Evolutionary conservation across 2,888 invertebrate species (phyloP).

Genomic region (Pterostichus niger): DNA sequence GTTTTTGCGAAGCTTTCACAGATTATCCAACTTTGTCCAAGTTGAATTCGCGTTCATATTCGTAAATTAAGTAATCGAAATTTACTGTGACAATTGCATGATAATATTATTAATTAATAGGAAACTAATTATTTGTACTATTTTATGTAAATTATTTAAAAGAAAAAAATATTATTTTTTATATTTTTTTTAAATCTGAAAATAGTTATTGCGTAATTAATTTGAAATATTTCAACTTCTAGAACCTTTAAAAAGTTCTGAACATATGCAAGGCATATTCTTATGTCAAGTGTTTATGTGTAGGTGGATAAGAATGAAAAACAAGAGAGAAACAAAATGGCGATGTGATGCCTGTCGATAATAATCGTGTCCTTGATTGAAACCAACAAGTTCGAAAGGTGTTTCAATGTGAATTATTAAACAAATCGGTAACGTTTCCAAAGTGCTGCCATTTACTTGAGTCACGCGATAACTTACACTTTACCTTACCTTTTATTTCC

Average conservation of each 20-base stretch:
- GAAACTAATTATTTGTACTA: neutral
- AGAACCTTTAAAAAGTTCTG: neutral
- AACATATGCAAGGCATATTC: neutral
- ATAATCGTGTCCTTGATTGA: constrained; percentile 47
- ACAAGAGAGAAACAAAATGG: constrained; percentile 37
- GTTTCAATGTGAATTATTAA: constrained; percentile 41
- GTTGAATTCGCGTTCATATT: too few species aligned
- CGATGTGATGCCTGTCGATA: constrained; percentile 22
- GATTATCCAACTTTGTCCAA: too few species aligned
- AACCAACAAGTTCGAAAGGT: constrained; percentile 56
- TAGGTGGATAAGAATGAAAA: neutral
- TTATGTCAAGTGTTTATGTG: neutral
- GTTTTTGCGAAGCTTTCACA: too few species aligned
- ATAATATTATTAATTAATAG: neutral
- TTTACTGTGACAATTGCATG: too few species aligned
- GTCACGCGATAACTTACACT: constrained; percentile 41
- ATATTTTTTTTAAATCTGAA: too few species aligned
- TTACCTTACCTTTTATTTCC: constrained; percentile 40
- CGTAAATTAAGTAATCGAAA: too few species aligned
- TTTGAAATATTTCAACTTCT: neutral
- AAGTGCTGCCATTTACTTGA: constrained; percentile 33
- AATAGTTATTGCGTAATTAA: neutral
- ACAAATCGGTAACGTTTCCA: constrained; percentile 40
- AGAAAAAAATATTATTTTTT: too few species aligned
- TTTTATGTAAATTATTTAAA: neutral